phyloP scores from a whole-genome alignment of 2,888 invertebrate species.

The Nowickia ferox region DNA sequence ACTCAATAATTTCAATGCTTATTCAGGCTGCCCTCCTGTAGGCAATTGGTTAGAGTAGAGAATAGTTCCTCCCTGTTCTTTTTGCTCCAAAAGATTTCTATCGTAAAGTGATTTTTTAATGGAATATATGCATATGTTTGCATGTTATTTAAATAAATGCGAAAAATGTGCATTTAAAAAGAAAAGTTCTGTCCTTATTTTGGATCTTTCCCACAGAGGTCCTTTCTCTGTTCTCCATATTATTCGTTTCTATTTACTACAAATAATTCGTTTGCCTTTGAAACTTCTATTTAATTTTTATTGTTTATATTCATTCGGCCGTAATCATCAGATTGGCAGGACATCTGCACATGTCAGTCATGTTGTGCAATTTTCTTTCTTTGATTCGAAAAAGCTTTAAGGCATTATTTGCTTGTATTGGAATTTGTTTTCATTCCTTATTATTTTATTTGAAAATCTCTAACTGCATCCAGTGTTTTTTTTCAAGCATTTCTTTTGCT shows the following conservation, averaged over 20 bases:
- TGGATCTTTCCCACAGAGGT: slow-evolving; percentile 6
- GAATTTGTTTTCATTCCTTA: background rate
- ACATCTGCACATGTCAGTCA: slow-evolving; percentile 82
- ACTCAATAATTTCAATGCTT: too few species aligned
- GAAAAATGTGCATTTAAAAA: slow-evolving; percentile 25
- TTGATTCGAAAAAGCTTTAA: slow-evolving; percentile 34
- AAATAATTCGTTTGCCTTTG: slow-evolving; percentile 21
- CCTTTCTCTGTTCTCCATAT: slow-evolving; percentile 13
- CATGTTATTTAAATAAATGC: background rate
- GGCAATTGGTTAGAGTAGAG: too few species aligned
- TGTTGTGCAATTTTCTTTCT: slow-evolving; percentile 73
- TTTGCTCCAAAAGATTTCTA: too few species aligned
- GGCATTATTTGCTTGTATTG: slow-evolving; percentile 16
- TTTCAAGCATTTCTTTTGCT: slow-evolving; percentile 32
- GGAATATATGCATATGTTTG: too few species aligned
- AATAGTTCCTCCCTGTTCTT: too few species aligned
- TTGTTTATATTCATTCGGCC: slow-evolving; percentile 79
- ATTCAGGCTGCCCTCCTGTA: too few species aligned
- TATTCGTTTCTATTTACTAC: background rate
- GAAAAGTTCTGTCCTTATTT: slow-evolving; percentile 22
- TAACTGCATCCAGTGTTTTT: slow-evolving; percentile 40
- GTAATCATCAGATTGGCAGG: slow-evolving; percentile 82
- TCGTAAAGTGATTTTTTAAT: too few species aligned
- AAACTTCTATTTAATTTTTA: slow-evolving; percentile 43
- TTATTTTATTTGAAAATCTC: slow-evolving; percentile 39